phyloP scores from a whole-genome alignment of 2,797 vertebrate species.

The Hydrolagus colliei region DNA sequence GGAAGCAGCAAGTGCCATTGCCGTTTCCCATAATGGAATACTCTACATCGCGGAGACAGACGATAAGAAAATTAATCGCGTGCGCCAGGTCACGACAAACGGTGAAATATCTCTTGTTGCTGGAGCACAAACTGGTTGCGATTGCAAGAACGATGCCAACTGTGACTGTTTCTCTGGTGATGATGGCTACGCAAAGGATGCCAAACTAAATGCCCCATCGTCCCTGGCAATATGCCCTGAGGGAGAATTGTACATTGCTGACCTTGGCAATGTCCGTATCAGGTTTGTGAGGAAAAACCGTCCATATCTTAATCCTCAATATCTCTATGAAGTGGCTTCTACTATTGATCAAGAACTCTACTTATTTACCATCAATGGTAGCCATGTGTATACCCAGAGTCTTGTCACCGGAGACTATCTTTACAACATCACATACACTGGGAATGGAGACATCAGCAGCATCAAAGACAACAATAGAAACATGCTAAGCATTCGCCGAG shows the following conservation, averaged over 20 bases:
- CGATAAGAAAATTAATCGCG: constrained; percentile 92
- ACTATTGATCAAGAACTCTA: constrained; percentile 93
- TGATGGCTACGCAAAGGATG: constrained; percentile 93
- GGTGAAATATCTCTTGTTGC: constrained; percentile 93
- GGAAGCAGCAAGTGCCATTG: constrained; percentile 83
- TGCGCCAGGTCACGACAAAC: constrained; percentile 85
- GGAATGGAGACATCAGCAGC: constrained; percentile 73
- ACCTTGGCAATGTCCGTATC: constrained; percentile 89
- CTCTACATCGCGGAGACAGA: constrained; percentile 92
- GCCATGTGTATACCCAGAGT: constrained; percentile 89
- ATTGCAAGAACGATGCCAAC: constrained; percentile 93
- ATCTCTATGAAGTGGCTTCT: constrained; percentile 88
- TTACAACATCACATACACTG: constrained; percentile 90
- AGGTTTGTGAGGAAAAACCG: constrained; percentile 87
- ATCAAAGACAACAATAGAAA: constrained; percentile 92
- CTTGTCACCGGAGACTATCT: constrained; percentile 89
- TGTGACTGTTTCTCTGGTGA: constrained; percentile 96
- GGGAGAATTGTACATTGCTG: constrained; percentile 86
- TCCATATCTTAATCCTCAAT: constrained; percentile 83
- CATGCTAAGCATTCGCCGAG: constrained; percentile 73
- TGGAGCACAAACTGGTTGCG: constrained; percentile 85
- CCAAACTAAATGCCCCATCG: constrained; percentile 80
- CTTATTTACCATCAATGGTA: constrained; percentile 86
- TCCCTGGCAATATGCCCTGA: constrained; percentile 87
- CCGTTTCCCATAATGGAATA: constrained; percentile 83